Conservation (phyloP, 2,797 vertebrate genomes). For the Trematomus bernacchii region DNA sequence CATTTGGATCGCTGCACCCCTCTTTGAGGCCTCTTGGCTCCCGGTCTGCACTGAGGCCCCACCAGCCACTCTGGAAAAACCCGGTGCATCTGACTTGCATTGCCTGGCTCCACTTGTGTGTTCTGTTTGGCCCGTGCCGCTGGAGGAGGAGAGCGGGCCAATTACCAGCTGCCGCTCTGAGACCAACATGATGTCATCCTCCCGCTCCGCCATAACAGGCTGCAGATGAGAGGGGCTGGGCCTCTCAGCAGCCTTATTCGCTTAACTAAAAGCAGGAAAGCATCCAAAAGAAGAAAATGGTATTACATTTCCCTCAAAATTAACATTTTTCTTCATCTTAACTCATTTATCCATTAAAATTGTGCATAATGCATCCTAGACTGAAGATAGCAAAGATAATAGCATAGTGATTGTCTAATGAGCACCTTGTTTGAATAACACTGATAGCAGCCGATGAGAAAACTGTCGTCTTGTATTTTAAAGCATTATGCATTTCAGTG, state of each 20-base stretch:
- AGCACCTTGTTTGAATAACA: conserved; percentile 71
- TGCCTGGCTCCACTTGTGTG: conserved; percentile 88
- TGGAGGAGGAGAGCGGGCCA: conserved; percentile 82
- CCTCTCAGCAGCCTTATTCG: conserved; percentile 72
- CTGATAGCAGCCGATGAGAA: conserved; percentile 72
- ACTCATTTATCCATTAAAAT: conserved; percentile 47
- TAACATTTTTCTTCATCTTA: conserved; percentile 65
- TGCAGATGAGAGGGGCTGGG: conserved; percentile 84
- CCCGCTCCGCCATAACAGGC: conserved; percentile 81
- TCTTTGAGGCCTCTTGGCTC: conserved; percentile 84
- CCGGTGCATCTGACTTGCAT: conserved; percentile 85
- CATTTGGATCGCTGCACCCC: conserved; percentile 80
- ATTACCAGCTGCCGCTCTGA: conserved; percentile 84
- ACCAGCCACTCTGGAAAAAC: conserved; percentile 86
- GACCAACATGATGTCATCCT: conserved; percentile 86
- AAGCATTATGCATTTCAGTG: conserved; percentile 24
- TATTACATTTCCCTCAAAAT: conserved; percentile 67
- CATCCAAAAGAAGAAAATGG: conserved; percentile 48
- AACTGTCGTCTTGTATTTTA: conserved; percentile 46
- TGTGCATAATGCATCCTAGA: conserved; percentile 43
- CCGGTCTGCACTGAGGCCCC: conserved; percentile 76
- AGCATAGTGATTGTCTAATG: conserved; percentile 54
- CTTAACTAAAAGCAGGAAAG: conserved; percentile 71
- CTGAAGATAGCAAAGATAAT: conserved; percentile 61
- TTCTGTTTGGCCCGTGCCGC: conserved; percentile 84